A percentile compares a stretch with the other conserved stretches of the same genome.
Evolutionary conservation across 2,888 invertebrate species (phyloP).

Genomic region (Apotomis capreana): DNA sequence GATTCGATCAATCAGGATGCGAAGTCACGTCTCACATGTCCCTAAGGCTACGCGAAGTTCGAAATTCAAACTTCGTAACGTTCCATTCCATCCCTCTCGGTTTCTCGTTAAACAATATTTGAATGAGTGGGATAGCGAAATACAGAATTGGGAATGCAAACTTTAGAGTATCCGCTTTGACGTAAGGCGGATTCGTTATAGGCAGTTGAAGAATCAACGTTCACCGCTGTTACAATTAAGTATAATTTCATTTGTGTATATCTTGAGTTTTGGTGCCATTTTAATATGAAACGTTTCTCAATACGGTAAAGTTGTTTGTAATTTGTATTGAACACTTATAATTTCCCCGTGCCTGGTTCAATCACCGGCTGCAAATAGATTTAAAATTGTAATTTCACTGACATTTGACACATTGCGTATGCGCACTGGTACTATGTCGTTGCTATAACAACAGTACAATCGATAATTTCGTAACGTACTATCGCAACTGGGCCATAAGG

Average conservation of each 20-base stretch:
- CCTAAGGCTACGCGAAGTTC: background rate
- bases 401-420: slow-evolving; percentile 53
- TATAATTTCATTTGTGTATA: slow-evolving; percentile 8
- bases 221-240: slow-evolving; percentile 6
- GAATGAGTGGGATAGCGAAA: too few relatives aligned
- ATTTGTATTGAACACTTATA: slow-evolving; percentile 9
- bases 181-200: slow-evolving; percentile 18
- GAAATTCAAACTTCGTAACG: too few relatives aligned
- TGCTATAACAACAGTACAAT: slow-evolving; percentile 26
- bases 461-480: slow-evolving; percentile 27
- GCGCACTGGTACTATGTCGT: slow-evolving; percentile 12
- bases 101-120: too few relatives aligned
- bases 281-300: slow-evolving; percentile 12
- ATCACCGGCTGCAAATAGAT: slow-evolving; percentile 48
- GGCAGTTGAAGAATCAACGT: slow-evolving; percentile 4
- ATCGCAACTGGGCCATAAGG: slow-evolving; percentile 36
- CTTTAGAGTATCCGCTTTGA: background rate
- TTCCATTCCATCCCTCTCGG: too few relatives aligned
- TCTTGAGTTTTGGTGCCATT: background rate
- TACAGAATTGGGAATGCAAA: too few relatives aligned
- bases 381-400: slow-evolving; percentile 56
- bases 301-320: slow-evolving; percentile 17
- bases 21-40: slow-evolving; percentile 33
- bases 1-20: slow-evolving; percentile 36
- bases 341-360: slow-evolving; percentile 46